Conservation (phyloP, 92 coral and sea anemone genomes). For the Epizoanthus illoricatus region DNA sequence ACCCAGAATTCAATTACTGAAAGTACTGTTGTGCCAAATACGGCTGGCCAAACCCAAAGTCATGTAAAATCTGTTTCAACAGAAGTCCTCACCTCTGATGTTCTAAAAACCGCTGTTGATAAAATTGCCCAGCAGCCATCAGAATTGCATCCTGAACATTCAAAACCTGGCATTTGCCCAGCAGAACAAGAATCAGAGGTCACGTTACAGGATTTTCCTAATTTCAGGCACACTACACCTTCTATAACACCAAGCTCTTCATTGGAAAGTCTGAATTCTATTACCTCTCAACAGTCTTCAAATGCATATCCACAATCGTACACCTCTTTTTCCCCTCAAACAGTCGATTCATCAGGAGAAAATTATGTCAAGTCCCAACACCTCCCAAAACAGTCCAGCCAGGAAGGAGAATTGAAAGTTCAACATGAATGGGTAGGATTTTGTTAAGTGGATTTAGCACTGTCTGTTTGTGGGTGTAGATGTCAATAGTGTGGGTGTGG, state of each 20-base stretch:
- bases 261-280: slow-evolving; percentile 80
- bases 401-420: slow-evolving; percentile 17
- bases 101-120: neutral
- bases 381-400: slow-evolving; percentile 21
- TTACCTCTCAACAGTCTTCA: slow-evolving; percentile 56
- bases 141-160: slow-evolving; percentile 26
- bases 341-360: slow-evolving; percentile 32
- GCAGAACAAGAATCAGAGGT: slow-evolving; percentile 43
- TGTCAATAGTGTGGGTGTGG: too few relatives aligned
- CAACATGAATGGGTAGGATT: slow-evolving; percentile 20
- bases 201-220: slow-evolving; percentile 55
- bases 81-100: neutral
- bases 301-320: slow-evolving; percentile 30
- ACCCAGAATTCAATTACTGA: slow-evolving; percentile 7
- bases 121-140: neutral
- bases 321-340: slow-evolving; percentile 57
- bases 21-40: neutral
- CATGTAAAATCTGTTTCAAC: neutral
- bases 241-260: slow-evolving; percentile 92
- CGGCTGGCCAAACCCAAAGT: neutral
- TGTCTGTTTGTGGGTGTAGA: neutral
- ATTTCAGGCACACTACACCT: slow-evolving; percentile 39
- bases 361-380: neutral
- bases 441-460: neutral
- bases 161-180: neutral